Base-by-base conservation (phyloP, 2,113 vertebrate species). In the Perccottus glenii region DNA sequence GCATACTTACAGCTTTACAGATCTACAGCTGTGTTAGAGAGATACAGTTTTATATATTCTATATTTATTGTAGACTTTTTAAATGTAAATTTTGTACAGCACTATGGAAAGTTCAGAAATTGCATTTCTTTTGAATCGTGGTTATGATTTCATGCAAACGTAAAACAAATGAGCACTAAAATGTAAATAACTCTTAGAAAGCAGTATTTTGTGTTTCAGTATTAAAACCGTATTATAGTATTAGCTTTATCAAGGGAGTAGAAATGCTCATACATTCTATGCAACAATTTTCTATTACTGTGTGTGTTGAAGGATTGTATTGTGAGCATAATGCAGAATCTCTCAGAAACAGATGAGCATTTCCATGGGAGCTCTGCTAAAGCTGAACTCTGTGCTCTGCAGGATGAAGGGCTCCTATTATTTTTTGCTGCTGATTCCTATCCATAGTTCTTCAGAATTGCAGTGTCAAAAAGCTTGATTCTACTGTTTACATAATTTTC, bases 341-440 rank as follows among this genome's bases (percentile, higher is more conserved):
- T 9, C 36, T 72, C 57, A 70, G 19, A 40, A 3, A 5, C 9
- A 6, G 46, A 19, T 60, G 14, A 64, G 42, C 52, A 42, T 48
- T 66, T 49, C n/a, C 19, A 35, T 33, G 43, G 50, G 43, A 57
- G 32, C 35, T 71, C 59, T 68, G n/a, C 52, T 33, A 60, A 64
- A 70, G 38, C 45, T 69, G 60, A 77, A 50, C 69, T 60, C 58
- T 36, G n/a, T 3, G 61, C 73, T 81, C 53, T 65, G 49, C 64
- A n/a, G 60, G 64, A 64, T 68, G 59, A 75, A 61, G 44, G 43
- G 33, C 53, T 62, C 45, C 62, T 75, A 9, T 3, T 52, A 19
- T 9, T 35, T 69, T 5, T 27, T 47, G 12, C 49, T 59, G 40
- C 57, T 40, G 12, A 14, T 71, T 70, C 60, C 67, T 46, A n/a